A percentile compares a stretch with the other conserved stretches of the same genome.
phyloP scores from a whole-genome alignment of 1,140 invertebrate species.

The Adelges cooleyi region DNA sequence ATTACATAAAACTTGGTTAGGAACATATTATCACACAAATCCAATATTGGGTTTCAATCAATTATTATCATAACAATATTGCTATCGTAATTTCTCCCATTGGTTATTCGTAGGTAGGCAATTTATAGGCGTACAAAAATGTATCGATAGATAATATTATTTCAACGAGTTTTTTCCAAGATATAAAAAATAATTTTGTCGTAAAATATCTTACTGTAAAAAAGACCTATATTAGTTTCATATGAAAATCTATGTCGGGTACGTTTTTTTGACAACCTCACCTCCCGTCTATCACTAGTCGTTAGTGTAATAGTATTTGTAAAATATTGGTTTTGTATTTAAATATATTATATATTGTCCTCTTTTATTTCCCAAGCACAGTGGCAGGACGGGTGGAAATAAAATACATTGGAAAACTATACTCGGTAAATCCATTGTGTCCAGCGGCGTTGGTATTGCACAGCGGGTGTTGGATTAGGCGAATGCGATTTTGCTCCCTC shows the following conservation, averaged over 20 bases:
- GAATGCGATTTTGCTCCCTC: not conserved
- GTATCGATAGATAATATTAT: too few relatives aligned
- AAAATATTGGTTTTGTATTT: constrained; percentile 10
- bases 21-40: too few relatives aligned
- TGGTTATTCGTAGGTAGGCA: too few relatives aligned
- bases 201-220: not conserved
- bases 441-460: not conserved
- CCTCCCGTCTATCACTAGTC: not conserved
- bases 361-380: not conserved
- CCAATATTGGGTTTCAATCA: too few relatives aligned
- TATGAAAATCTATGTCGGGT: not conserved
- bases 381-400: not conserved
- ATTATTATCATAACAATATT: too few relatives aligned
- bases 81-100: too few relatives aligned
- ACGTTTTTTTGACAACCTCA: not conserved
- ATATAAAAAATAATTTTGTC: too few relatives aligned
- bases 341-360: constrained; percentile 1
- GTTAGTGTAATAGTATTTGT: not conserved
- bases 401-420: constrained; percentile 1
- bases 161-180: too few relatives aligned
- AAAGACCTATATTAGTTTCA: not conserved
- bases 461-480: not conserved
- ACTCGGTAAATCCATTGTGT: not conserved
- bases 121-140: too few relatives aligned
- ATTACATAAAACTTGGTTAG: too few relatives aligned